These are phyloP conservation scores for Lissocephala sabroskyi DNA, from an alignment of 2,888 invertebrate species.

Conservation along the genomic window DNA sequence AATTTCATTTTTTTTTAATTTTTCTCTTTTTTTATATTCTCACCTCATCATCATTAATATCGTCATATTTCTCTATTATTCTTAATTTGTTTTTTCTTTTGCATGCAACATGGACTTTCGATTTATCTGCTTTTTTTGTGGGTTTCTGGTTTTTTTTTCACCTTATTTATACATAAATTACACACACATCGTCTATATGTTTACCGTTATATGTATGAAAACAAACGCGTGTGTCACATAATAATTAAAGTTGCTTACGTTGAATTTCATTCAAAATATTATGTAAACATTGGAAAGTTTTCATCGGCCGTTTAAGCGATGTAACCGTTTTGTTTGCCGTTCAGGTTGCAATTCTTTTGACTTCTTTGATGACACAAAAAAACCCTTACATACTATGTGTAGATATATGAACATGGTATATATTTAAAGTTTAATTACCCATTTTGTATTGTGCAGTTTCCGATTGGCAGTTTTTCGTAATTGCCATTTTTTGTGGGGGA, in stretches of 20 bases:
- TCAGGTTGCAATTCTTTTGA: neutral
- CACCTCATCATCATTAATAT: neutral
- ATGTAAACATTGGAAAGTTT: conserved; percentile 26
- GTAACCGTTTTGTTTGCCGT: neutral
- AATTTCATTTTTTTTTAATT: conserved; percentile 26
- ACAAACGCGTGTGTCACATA: neutral
- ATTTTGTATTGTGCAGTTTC: neutral
- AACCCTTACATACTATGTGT: conserved; percentile 3
- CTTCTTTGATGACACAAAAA: conserved; percentile 7
- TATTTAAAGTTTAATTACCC: too few relatives aligned
- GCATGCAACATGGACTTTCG: conserved; percentile 46
- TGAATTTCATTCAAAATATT: conserved; percentile 37
- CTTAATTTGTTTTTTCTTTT: conserved; percentile 6
- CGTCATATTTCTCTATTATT: neutral
- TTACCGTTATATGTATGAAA: conserved; percentile 11
- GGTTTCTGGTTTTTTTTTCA: too few relatives aligned
- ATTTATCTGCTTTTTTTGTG: too few relatives aligned
- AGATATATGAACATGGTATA: neutral
- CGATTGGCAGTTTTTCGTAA: neutral
- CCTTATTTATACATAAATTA: conserved; percentile 31
- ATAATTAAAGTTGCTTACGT: conserved; percentile 9
- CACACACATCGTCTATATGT: neutral
- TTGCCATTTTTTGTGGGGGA: neutral
- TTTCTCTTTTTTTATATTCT: conserved; percentile 10
- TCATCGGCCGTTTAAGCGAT: neutral